Base-by-base conservation (phyloP, 1,140 invertebrate genomes). In the Caerostris darwini region DNA sequence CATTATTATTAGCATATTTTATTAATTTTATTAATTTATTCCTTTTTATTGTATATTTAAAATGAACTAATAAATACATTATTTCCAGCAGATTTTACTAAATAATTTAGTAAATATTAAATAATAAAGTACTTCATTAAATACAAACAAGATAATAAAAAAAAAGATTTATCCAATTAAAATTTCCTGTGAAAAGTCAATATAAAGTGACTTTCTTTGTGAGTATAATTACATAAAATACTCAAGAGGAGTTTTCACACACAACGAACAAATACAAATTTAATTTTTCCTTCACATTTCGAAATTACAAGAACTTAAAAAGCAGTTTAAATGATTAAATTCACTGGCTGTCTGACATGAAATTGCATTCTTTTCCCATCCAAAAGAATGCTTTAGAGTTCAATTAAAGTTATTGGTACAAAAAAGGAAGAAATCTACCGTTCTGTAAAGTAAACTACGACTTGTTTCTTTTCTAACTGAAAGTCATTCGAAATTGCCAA, bases 401-500 rank as follows among this genome's bases (percentile, higher is more conserved):
- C n/a, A 71, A 71, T 71, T 71, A 71, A 19, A 71, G 19, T 19
- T 71, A 71, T 71, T 71, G 19, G 67, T 71, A 19, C 34, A 7
- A 34, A 71, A 71, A 19, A 71, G 17, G 19, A 71, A 19, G 3
- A 71, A 67, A 67, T 67, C 61, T 17, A 71, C 7, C 67, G 34
- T 8, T 7, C 34, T 8, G n/a, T 7, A 50, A 34, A 19, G 34
- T 19, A 71, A n/a, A 71, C 19, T 71, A 7, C 7, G 5, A 8
- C n/a, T 71, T 34, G n/a, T 71, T 19, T 71, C 67, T 71, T 71
- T 71, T 34, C 7, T 7, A 34, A 19, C 7, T 7, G 34, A 71
- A 71, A 19, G 19, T 71, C n/a, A 17, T 71, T 34, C n/a, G 19
- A 71, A 71, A 71, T 71, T 71, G 67, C 67, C n/a, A 71, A 71